A percentile compares a stretch with the other conserved stretches of the same genome.
phyloP scores from a whole-genome alignment of 2,113 vertebrate species.

The Andinoacara biseriatus region DNA sequence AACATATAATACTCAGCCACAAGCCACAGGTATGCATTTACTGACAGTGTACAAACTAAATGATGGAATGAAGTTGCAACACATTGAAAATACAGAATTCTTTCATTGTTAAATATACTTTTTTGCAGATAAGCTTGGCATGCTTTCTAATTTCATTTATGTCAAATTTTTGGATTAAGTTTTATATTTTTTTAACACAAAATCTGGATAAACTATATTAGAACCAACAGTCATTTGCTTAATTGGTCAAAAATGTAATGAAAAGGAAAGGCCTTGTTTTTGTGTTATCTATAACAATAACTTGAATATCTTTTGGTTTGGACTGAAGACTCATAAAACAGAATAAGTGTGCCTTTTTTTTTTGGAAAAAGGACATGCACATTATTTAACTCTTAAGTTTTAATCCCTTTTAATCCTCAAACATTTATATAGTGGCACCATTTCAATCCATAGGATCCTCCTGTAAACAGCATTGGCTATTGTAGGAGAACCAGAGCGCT shows the following conservation, averaged over 20 bases:
- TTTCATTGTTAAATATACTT: too few relatives aligned
- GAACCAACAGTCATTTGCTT: background rate
- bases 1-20: background rate
- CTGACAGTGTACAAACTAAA: too few relatives aligned
- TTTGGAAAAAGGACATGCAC: background rate
- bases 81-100: too few relatives aligned
- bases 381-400: background rate
- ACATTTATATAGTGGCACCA: background rate
- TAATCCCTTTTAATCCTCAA: background rate
- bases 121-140: too few relatives aligned
- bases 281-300: background rate
- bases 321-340: background rate
- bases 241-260: background rate
- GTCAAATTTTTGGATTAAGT: too few relatives aligned
- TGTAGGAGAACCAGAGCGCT: background rate
- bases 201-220: background rate
- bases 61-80: too few relatives aligned
- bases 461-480: background rate
- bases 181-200: background rate
- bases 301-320: background rate
- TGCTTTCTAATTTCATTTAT: too few relatives aligned
- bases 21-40: background rate
- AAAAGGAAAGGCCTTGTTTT: background rate
- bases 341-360: background rate
- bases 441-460: background rate